Percentiles rank a stretch among this genome's conserved stretches.
These are phyloP conservation scores for Formicarius rufipectus DNA, from an alignment of 2,113 vertebrate genomes.

Conservation along the genomic window DNA sequence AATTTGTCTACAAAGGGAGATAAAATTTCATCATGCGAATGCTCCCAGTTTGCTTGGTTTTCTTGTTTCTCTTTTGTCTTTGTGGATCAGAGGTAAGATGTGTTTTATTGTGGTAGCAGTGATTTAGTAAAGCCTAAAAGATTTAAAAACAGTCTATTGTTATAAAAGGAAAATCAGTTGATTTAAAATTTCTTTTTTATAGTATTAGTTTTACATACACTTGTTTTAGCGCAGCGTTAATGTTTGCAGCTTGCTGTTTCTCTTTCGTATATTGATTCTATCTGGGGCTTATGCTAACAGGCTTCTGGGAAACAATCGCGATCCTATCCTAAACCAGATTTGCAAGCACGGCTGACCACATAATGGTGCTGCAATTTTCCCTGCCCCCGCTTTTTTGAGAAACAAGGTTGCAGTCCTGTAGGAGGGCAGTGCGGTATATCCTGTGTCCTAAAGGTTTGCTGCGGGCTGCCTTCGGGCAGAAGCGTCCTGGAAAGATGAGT, in stretches of 20 bases:
- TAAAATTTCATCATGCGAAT: conserved; percentile 65
- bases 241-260: background rate
- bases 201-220: background rate
- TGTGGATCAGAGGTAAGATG: conserved; percentile 70
- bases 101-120: background rate
- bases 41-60: background rate
- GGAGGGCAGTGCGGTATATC: accelerated
- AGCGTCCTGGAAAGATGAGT: background rate
- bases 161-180: background rate
- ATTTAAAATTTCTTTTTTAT: background rate
- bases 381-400: background rate
- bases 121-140: background rate
- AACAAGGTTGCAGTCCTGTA: background rate
- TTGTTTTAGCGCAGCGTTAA: background rate
- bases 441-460: background rate
- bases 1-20: background rate
- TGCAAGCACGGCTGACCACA: background rate
- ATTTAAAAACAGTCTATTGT: background rate
- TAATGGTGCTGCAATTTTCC: background rate
- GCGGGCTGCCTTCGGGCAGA: accelerated
- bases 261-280: background rate
- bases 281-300: background rate
- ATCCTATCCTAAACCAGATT: background rate
- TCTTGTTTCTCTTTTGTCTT: conserved; percentile 8
- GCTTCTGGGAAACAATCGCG: background rate